These are phyloP conservation scores for Thalassoma bifasciatum DNA, from an alignment of 2,113 vertebrate genomes.

Conservation along the genomic window DNA sequence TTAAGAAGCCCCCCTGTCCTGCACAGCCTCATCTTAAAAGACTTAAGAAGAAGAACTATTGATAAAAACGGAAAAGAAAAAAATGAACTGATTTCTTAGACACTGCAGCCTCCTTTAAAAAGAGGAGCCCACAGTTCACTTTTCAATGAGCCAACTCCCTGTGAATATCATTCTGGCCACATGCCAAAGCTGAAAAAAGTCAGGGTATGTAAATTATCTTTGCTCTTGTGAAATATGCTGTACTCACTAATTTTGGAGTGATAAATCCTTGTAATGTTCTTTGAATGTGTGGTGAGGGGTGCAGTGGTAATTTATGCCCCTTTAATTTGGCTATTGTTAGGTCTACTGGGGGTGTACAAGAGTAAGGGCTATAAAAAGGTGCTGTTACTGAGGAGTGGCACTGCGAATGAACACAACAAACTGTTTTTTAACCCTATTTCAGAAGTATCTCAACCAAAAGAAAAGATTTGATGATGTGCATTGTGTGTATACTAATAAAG, in stretches of 20 bases:
- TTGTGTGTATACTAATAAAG: background rate
- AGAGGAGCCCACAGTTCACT: background rate
- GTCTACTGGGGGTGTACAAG: background rate
- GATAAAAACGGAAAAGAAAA: background rate
- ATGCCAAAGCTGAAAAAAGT: conserved; percentile 4
- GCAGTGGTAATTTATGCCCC: conserved; percentile 21
- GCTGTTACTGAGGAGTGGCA: background rate
- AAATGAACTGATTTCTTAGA: background rate
- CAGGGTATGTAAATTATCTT: conserved; percentile 30
- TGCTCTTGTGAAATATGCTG: conserved; percentile 20
- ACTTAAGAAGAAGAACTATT: background rate
- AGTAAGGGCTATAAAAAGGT: conserved; percentile 1
- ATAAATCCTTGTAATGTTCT: conserved; percentile 40
- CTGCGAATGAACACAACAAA: background rate
- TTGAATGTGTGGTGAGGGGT: conserved; percentile 3
- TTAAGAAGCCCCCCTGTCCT: background rate
- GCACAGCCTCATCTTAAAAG: background rate
- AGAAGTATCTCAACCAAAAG: no score
- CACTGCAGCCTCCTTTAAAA: background rate
- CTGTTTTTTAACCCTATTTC: no score
- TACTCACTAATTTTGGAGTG: conserved; percentile 14
- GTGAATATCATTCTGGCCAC: conserved; percentile 16
- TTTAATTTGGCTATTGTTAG: conserved; percentile 34
- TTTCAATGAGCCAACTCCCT: background rate
- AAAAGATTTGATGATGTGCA: background rate